Percentiles rank a stretch among this genome's conserved stretches.
Evolutionary conservation across 2,797 vertebrate species (phyloP).

Genomic region (Helicolenus hilgendorfi): DNA sequence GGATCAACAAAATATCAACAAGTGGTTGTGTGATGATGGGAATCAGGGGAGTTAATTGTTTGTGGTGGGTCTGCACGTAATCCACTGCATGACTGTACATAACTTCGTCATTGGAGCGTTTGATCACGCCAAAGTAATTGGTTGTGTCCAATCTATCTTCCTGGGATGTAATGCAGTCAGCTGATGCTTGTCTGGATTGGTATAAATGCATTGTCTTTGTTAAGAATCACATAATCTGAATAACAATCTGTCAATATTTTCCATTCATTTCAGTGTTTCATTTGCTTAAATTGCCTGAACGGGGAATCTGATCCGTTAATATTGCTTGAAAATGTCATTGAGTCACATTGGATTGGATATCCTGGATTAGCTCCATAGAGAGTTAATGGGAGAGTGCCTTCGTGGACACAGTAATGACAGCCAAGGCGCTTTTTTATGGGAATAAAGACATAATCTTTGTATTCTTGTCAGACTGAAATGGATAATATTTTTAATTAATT

Average conservation of each 20-base stretch:
- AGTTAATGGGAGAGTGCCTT: not conserved
- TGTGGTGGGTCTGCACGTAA: not conserved
- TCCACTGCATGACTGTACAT: not conserved
- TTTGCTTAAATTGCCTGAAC: accelerated
- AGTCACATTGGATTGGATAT: not conserved
- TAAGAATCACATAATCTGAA: not conserved
- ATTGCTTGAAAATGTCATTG: not conserved
- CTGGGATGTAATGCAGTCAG: not conserved
- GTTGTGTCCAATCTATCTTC: not conserved
- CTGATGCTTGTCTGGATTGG: slow-evolving; percentile 23
- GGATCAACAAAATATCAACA: slow-evolving; percentile 16
- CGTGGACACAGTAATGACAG: not conserved
- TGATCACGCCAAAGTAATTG: not conserved
- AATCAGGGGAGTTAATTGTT: not conserved
- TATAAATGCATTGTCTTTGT: not conserved
- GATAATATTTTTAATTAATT: not conserved
- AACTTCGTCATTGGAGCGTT: slow-evolving; percentile 4
- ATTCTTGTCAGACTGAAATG: not conserved
- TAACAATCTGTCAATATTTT: not conserved
- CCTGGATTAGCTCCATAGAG: not conserved
- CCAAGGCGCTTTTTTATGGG: not conserved
- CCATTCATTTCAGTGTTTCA: not conserved
- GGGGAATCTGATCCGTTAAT: too few relatives aligned
- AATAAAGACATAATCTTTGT: not conserved
- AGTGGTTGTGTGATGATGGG: not conserved